Conservation (phyloP, 1,140 invertebrate genomes). For the Eriosoma lanigerum region DNA sequence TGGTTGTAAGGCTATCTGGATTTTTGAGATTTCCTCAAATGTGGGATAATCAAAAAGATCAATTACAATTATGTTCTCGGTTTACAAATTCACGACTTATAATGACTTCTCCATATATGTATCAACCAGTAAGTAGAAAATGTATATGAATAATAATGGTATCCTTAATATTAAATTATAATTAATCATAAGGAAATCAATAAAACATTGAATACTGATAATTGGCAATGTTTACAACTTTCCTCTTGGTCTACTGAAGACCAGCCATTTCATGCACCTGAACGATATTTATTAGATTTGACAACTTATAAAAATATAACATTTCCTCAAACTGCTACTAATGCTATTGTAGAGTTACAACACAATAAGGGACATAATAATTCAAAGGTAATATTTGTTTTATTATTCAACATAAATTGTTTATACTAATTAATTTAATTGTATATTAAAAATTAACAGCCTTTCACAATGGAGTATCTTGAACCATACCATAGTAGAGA, state of each 20-base stretch:
- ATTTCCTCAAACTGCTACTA: conserved; percentile 10
- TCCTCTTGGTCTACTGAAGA: conserved; percentile 47
- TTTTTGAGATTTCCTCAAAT: conserved; percentile 74
- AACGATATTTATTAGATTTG: conserved; percentile 46
- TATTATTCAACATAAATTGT: conserved; percentile 5
- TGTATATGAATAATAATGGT: too few relatives aligned
- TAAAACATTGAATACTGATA: conserved; percentile 33
- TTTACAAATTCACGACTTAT: conserved; percentile 38
- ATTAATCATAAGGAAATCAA: conserved; percentile 40
- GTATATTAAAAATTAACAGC: conserved; percentile 58
- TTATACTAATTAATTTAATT: conserved; percentile 53
- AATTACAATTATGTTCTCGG: conserved; percentile 69
- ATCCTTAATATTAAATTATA: background rate
- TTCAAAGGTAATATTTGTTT: conserved; percentile 33
- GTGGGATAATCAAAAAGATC: conserved; percentile 70
- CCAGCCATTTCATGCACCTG: conserved; percentile 45
- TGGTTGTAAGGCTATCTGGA: conserved; percentile 74
- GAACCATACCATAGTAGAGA: conserved; percentile 77
- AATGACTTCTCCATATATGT: conserved; percentile 50
- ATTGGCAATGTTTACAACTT: conserved; percentile 39
- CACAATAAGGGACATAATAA: conserved; percentile 46
- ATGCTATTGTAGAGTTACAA: conserved; percentile 38
- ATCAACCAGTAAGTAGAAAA: conserved; percentile 46
- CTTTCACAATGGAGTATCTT: conserved; percentile 84
- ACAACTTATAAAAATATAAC: conserved; percentile 42